Evolutionary conservation across 2,797 vertebrate genomes (phyloP), one percentile per base, ranked within the genome.

Genomic region (Brotula barbata): DNA sequence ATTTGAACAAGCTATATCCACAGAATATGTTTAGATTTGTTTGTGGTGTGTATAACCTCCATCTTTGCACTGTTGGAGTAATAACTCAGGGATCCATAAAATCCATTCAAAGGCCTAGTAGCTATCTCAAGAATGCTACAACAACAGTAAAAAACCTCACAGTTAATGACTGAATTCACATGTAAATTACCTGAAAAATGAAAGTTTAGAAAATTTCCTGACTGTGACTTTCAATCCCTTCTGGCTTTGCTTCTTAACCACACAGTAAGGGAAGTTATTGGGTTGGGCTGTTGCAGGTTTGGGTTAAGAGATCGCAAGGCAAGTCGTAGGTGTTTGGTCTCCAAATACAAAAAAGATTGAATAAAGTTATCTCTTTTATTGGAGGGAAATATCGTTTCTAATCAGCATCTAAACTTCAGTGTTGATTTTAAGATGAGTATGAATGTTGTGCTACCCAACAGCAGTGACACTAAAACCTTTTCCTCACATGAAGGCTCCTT

Each of bases 261-360:
- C 42, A 5, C 37, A 22, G 36, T 37, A 13, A 58, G 19, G 8
- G 9, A 49, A 47, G 28, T 19, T 19, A 22, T 56, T 47, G 5
- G 34, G 61, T 49, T 61, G 39, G 41, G 46, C 57, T 12, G 40
- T 36, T 61, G 63, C 73, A 82, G 78, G 39, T 82, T 77, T 80
- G 77, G 60, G n/a, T n/a, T n/a, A n/a, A n/a, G n/a, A 42, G 46
- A 78, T 64, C 25, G 25, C 7, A 7, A 66, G 40, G n/a, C 28
- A 11, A 58, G 43, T 70, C 63, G 51, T 49, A 61, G 40, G 40
- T 71, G 46, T 37, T 73, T 65, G 61, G 70, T 73, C 58, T 72
- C 71, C 75, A 68, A 80, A 41, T 14, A 7, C 1, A 20, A 59
- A 44, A 39, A 23, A n/a, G 43, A 12, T 73, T 50, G 42, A 33